These are phyloP conservation scores for Harmothoe impar DNA, from an alignment of 2,888 invertebrate genomes.

Conservation along the genomic window DNA sequence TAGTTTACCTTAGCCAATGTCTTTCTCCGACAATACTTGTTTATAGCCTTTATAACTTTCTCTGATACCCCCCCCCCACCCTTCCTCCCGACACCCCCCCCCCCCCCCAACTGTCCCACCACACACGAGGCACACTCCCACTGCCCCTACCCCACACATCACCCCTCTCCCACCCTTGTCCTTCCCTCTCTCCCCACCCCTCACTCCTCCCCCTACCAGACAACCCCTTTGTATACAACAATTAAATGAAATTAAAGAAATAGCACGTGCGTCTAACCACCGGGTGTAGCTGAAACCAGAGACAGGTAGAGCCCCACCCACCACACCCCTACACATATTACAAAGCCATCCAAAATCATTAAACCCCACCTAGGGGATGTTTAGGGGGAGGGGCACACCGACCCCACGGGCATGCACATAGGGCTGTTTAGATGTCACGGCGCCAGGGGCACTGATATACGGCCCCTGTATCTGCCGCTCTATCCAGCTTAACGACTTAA, in stretches of 20 bases:
- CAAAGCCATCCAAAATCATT: slow-evolving; percentile 42
- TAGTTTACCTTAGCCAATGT: too few species aligned
- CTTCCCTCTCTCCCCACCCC: background rate
- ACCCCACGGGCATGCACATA: background rate
- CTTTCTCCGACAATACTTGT: too few species aligned
- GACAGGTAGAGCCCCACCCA: background rate
- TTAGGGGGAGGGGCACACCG: background rate
- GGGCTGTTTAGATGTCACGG: background rate
- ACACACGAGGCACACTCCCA: background rate
- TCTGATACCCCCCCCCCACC: too few species aligned
- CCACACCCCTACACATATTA: background rate
- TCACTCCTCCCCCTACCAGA: background rate
- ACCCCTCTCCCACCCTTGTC: background rate
- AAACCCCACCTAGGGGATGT: background rate
- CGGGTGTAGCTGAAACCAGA: slow-evolving; percentile 27
- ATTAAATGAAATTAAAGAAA: slow-evolving; percentile 61
- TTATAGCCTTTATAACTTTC: too few species aligned
- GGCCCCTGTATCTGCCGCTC: slow-evolving; percentile 2
- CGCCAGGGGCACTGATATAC: slow-evolving; percentile 32
- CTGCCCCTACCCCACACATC: background rate
- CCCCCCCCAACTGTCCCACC: slow-evolving; percentile 9
- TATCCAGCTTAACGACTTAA: slow-evolving; percentile 42
- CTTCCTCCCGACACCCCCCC: too few species aligned
- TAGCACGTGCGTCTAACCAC: background rate
- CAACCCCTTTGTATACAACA: slow-evolving; percentile 7